Base-by-base conservation (phyloP, 2,797 vertebrate genomes). In the Mormyrus hasselquistii region DNA sequence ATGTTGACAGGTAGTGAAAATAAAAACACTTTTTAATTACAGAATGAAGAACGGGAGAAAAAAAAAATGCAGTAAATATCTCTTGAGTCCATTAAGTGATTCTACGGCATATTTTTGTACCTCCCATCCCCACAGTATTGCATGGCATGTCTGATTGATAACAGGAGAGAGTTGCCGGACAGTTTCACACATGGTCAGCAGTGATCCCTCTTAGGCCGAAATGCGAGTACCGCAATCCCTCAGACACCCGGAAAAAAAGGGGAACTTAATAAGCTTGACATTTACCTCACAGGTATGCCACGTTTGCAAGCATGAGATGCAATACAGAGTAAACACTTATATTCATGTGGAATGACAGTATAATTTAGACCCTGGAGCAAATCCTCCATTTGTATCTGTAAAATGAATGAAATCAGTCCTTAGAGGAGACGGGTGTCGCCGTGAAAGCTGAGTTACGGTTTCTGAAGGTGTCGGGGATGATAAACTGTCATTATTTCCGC, bases 391-490 rank as follows among this genome's bases (percentile, higher is more conserved):
- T 19, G 9, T 84, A 16, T 49, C 82, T 84, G 16, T 50, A 50
- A 50, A 84, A 84, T 84, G 82, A 84, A 84, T 84, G 41, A 84
- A 50, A 84, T 84, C 82, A 84, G 41, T 50, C 47, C n/a, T 84
- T 50, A 22, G 41, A 50, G 82, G n/a, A 50, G 41, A 47, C n/a
- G 41, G 44, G 82, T 22, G 82, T 84, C 4, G 44, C 82, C n/a
- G 47, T 50, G 19, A 50, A 47, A 84, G 38, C 82, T 29, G 22
- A 84, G 41, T 22, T 84, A 50, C n/a, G 47, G 41, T 50, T 84
- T 84, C 47, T 49, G 73, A 84, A 84, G 44, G 82, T 25, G 41
- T 50, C 82, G 8, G 47, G n/a, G 41, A 84, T 49, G 82, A 84
- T 84, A 84, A 84, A 84, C 44, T 84, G 47, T 84, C 41, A 84